Base-by-base conservation (phyloP, 35 echinoderm and acorn worm species). In the Ophioderma brevispina region DNA sequence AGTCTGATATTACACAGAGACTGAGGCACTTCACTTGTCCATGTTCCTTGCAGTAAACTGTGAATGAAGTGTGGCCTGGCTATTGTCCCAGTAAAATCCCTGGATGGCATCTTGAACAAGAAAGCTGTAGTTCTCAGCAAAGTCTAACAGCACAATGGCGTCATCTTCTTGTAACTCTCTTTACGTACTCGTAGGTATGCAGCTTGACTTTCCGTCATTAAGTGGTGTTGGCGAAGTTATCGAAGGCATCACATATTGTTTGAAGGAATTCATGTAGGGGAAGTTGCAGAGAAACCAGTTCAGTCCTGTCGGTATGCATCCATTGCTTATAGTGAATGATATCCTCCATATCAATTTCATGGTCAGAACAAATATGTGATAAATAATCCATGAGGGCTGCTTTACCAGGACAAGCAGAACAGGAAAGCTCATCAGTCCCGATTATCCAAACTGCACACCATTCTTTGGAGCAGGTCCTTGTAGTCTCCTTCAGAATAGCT, bases 91-190 rank as follows among this genome's bases (percentile, higher is more conserved):
- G 43, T 85, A 46, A 64, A 64, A 85, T 3, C 37, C 32, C 56
- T 85, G 83, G 34, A 85, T 75, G 4, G 41, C 40, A 43, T 85
- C 46, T 49, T 85, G 83, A 36, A 85, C 35, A 59, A 85, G 15
- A 36, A 43, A 56, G 52, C 10, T 56, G 52, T 31, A 85, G 32
- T 85, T 85, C 35, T 56, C 40, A 37, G 83, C 46, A 34, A 85
- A 85, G 46, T 85, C 46, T 43, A 38, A 32, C 23, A 43, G 83
- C 56, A 85, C 31, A 64, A 75, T 75, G 40, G 5, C 34, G n/a
- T 83, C 41, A 46, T 46, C 17, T 35, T 77, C 75, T 77, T 77
- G 5, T 25, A 77, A 11, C n/a, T 35, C n/a, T 77, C 75, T 25
- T 77, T 77, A 4, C 4, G n/a, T 5, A 4, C n/a, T 77, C 33